Conservation (phyloP, 1,140 invertebrate species). For the Bombus vancouverensis region DNA sequence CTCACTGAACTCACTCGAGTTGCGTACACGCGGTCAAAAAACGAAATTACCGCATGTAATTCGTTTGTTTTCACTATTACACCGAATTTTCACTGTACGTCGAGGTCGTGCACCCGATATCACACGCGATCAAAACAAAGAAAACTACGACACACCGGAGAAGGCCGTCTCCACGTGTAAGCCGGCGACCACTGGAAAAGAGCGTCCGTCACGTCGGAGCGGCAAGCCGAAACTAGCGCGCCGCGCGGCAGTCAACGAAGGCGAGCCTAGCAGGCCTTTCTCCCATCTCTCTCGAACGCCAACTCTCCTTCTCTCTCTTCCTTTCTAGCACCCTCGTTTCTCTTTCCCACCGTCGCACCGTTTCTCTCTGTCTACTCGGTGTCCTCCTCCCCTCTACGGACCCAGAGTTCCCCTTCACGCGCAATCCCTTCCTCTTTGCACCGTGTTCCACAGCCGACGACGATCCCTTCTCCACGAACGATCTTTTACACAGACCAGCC, state of each 20-base stretch:
- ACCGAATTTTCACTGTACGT: slow-evolving; percentile 19
- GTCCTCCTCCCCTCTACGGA: slow-evolving; percentile 20
- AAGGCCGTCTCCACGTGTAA: slow-evolving; percentile 66
- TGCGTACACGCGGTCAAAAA: neutral
- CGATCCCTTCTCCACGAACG: slow-evolving; percentile 65
- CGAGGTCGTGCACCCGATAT: neutral
- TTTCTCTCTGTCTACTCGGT: neutral
- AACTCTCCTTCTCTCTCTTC: neutral
- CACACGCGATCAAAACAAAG: slow-evolving; percentile 48
- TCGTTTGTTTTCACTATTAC: slow-evolving; percentile 31
- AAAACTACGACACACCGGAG: slow-evolving; percentile 26
- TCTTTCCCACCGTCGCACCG: neutral
- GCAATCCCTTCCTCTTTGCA: slow-evolving; percentile 28
- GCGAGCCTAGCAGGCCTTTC: slow-evolving; percentile 60
- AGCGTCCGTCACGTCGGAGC: slow-evolving; percentile 65
- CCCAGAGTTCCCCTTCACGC: slow-evolving; percentile 18
- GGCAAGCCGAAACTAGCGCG: slow-evolving; percentile 74
- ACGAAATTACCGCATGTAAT: neutral
- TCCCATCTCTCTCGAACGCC: neutral
- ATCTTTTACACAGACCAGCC: slow-evolving; percentile 61
- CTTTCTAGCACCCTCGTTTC: neutral
- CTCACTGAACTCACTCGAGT: slow-evolving; percentile 34
- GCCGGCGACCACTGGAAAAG: slow-evolving; percentile 38
- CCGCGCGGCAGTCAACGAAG: slow-evolving; percentile 57
- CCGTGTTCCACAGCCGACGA: slow-evolving; percentile 51